Conservation (phyloP, 2,888 invertebrate species). For the Lordiphosa andalusiaca region DNA sequence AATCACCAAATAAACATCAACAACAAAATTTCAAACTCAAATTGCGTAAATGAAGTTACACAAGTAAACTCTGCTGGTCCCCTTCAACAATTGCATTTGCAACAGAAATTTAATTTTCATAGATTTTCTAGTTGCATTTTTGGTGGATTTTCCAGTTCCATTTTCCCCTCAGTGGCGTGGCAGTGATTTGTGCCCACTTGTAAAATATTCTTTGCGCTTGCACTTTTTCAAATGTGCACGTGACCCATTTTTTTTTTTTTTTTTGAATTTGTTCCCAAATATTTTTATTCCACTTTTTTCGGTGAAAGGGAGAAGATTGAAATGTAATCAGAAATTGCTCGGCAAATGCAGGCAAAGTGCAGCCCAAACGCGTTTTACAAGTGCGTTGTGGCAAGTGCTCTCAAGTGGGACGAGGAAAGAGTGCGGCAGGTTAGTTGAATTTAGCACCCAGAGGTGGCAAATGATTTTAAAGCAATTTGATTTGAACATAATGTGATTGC, state of each 20-base stretch:
- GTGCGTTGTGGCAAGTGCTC: constrained; percentile 8
- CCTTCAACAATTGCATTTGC: constrained; percentile 40
- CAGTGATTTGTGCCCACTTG: constrained; percentile 13
- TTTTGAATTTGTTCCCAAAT: constrained; percentile 3
- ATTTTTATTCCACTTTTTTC: constrained; percentile 8
- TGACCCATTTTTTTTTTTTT: constrained; percentile 43
- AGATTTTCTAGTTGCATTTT: constrained; percentile 48
- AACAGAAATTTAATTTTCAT: constrained; percentile 61
- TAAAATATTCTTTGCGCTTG: constrained; percentile 44
- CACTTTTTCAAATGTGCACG: constrained; percentile 48
- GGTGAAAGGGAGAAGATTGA: constrained; percentile 35
- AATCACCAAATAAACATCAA: constrained; percentile 6
- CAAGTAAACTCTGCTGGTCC: constrained; percentile 18
- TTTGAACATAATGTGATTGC: too few relatives aligned
- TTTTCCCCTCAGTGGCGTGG: constrained; percentile 3
- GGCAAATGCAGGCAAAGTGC: constrained; percentile 47
- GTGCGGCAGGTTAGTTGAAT: constrained; percentile 3
- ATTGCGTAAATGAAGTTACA: constrained; percentile 53
- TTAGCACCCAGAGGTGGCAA: too few relatives aligned
- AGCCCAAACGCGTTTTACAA: constrained; percentile 12
- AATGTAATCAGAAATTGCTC: constrained; percentile 62
- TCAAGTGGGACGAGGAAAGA: constrained; percentile 3
- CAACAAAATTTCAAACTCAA: constrained; percentile 15
- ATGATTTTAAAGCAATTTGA: too few relatives aligned
- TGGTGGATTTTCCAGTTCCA: constrained; percentile 7